phyloP scores from a whole-genome alignment of 2,113 vertebrate species.

The Nymphicus hollandicus region DNA sequence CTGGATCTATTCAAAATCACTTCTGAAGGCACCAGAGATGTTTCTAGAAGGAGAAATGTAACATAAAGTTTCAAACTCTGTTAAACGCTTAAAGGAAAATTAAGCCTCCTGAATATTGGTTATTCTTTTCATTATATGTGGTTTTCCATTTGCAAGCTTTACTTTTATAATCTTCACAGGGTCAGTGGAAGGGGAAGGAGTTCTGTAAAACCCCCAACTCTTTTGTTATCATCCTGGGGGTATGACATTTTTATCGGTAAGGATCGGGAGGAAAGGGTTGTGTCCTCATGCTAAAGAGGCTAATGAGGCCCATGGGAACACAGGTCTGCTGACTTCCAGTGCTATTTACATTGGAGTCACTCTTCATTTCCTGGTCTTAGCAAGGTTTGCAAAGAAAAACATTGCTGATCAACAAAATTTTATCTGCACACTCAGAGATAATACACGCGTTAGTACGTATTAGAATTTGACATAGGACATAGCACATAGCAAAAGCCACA shows the following conservation, averaged over 20 bases:
- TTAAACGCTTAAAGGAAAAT: not conserved
- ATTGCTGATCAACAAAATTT: not conserved
- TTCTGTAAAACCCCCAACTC: not conserved
- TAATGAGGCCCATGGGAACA: constrained; percentile 13
- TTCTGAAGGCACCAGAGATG: not conserved
- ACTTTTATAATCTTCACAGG: not conserved
- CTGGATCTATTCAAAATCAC: not conserved
- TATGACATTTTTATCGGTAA: not conserved
- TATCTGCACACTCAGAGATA: not conserved
- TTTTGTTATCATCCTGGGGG: not conserved
- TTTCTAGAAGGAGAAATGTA: not conserved
- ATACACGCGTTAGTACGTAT: not conserved
- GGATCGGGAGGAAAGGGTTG: not conserved
- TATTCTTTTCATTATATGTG: not conserved
- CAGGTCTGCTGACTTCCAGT: not conserved
- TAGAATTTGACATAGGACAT: not conserved
- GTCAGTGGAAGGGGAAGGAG: not conserved
- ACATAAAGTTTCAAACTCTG: not conserved
- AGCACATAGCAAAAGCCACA: not conserved
- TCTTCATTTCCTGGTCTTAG: constrained; percentile 41
- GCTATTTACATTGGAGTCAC: constrained; percentile 17
- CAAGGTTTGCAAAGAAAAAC: constrained; percentile 13
- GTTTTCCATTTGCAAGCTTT: not conserved
- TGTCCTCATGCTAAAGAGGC: not conserved
- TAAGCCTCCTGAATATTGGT: not conserved